These are phyloP conservation scores for Bombyx mori DNA, from an alignment of 1,140 invertebrate genomes.

Conservation along the genomic window ASM3026992v2 NC_085121.1:9543001-9543500, in stretches of 20 bases:
- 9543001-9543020: too few relatives aligned
- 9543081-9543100: too few relatives aligned
- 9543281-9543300: slow-evolving; percentile 53
- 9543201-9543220: slow-evolving; percentile 48
- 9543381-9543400: slow-evolving; percentile 2
- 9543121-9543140: background rate
- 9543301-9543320: slow-evolving; percentile 54
- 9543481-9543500: too few relatives aligned
- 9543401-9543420: too few relatives aligned
- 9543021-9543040: too few relatives aligned
- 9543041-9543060: too few relatives aligned
- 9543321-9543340: slow-evolving; percentile 41
- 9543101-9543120: too few relatives aligned
- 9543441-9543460: too few relatives aligned
- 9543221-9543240: slow-evolving; percentile 48
- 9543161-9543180: slow-evolving; percentile 24
- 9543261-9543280: slow-evolving; percentile 44
- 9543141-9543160: background rate
- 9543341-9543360: slow-evolving; percentile 52
- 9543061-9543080: too few relatives aligned
- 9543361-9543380: slow-evolving; percentile 58
- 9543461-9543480: too few relatives aligned
- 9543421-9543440: too few relatives aligned
- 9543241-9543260: slow-evolving; percentile 36
- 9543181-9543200: slow-evolving; percentile 48